Evolutionary conservation across 2,113 vertebrate species (phyloP).

Genomic region (Ornithorhynchus anatinus): DNA sequence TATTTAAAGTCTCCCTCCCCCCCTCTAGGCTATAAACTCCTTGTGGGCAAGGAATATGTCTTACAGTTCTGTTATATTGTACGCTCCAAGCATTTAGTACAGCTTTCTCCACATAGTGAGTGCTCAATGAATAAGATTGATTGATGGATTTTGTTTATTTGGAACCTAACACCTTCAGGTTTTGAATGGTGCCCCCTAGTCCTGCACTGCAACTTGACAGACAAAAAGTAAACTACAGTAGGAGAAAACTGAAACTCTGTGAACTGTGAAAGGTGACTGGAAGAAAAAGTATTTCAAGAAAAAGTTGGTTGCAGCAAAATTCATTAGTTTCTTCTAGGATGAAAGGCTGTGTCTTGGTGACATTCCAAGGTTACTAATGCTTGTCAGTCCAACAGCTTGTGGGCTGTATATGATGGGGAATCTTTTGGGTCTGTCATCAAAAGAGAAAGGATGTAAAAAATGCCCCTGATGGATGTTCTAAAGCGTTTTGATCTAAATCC

Average conservation of each 20-base stretch:
- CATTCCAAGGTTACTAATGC: conserved; percentile 65
- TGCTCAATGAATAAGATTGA: too few species aligned
- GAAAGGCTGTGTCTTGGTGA: conserved; percentile 63
- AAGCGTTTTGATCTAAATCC: conserved; percentile 66
- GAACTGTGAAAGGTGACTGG: conserved; percentile 65
- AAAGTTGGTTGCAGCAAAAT: conserved; percentile 64
- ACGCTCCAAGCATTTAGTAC: too few species aligned
- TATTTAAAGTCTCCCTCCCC: too few species aligned
- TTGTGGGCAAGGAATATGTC: too few species aligned
- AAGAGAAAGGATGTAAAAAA: conserved; percentile 68
- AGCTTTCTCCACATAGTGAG: too few species aligned
- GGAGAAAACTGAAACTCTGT: conserved; percentile 61
- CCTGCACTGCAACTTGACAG: not conserved
- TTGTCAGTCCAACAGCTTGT: conserved; percentile 57
- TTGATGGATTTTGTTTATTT: too few species aligned
- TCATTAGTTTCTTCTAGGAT: conserved; percentile 68
- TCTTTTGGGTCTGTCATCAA: conserved; percentile 65
- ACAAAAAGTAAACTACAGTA: conserved; percentile 46
- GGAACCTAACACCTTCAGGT: too few species aligned
- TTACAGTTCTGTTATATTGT: too few species aligned
- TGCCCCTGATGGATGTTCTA: conserved; percentile 63
- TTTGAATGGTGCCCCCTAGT: too few species aligned
- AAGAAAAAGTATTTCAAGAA: conserved; percentile 69
- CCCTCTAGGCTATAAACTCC: too few species aligned
- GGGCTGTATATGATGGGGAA: conserved; percentile 59